These are phyloP conservation scores for Pelagia noctiluca DNA, from an alignment of 30 jellyfish, hydroid and myxozoan genomes.

Conservation along the genomic window DNA sequence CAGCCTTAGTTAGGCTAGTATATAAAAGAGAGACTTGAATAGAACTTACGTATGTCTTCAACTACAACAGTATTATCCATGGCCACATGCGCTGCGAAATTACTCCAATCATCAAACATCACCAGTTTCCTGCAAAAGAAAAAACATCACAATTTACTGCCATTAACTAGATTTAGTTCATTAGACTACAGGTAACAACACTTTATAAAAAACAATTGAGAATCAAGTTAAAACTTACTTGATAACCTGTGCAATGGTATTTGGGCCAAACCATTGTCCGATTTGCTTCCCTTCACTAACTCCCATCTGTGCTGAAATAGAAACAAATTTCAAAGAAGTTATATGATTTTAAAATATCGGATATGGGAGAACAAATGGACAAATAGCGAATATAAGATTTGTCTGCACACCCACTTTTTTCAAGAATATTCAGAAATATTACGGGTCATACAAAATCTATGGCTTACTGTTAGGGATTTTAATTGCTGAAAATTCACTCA, in stretches of 20 bases:
- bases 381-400: no score
- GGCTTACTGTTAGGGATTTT: no score
- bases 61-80: conserved; percentile 97
- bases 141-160: background rate
- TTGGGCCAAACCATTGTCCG: conserved; percentile 99
- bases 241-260: conserved; percentile 94
- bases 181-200: background rate
- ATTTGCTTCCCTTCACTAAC: conserved; percentile 98
- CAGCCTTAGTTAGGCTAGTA: background rate
- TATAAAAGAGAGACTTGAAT: background rate
- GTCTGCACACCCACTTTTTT: no score
- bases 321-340: background rate
- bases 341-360: no score
- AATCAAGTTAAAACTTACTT: conserved; percentile 41
- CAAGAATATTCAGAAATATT: no score
- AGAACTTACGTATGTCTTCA: conserved; percentile 95
- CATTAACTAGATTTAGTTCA: background rate
- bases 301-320: conserved; percentile 97
- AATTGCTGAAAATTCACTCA: no score
- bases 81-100: conserved; percentile 94
- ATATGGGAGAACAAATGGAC: no score
- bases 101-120: conserved; percentile 93
- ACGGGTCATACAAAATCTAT: no score
- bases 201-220: no score
- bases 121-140: conserved; percentile 74